Conservation (phyloP, 2,797 vertebrate genomes). For the Myotis planiceps region DNA sequence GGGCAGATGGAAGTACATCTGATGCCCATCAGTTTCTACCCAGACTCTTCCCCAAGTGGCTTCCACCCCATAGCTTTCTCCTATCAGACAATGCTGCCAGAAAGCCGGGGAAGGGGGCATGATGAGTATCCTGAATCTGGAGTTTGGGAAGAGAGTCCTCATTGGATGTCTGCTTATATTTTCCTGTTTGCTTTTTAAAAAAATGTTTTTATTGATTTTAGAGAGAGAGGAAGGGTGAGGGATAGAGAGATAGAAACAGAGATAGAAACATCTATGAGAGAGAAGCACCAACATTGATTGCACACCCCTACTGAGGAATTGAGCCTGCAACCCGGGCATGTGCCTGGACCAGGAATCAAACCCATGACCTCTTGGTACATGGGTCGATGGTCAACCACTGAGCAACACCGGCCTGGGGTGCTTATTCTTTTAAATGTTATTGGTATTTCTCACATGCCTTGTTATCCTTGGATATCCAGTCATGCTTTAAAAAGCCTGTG, state of each 20-base stretch:
- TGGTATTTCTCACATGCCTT: neutral
- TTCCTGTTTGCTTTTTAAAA: neutral
- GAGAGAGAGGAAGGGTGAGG: too few species aligned
- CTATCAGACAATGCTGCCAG: constrained; percentile 17
- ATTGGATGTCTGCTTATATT: neutral
- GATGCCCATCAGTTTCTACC: neutral
- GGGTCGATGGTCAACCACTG: too few species aligned
- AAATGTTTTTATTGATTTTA: too few species aligned
- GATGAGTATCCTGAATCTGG: neutral
- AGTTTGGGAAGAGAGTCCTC: neutral
- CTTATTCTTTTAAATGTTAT: neutral
- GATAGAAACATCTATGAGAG: too few species aligned
- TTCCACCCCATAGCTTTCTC: neutral
- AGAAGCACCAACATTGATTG: too few species aligned
- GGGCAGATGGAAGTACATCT: neutral
- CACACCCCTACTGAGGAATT: too few species aligned
- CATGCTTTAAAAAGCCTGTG: neutral
- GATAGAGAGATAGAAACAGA: too few species aligned
- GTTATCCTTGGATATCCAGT: neutral
- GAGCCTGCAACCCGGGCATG: too few species aligned
- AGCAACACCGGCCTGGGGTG: too few species aligned
- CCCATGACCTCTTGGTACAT: too few species aligned
- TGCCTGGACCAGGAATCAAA: too few species aligned
- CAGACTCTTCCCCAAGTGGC: neutral
- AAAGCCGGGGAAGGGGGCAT: neutral